A percentile compares a stretch with the other conserved stretches of the same genome.
These are phyloP conservation scores for Crocuta crocuta DNA, from an alignment of 2,113 vertebrate species.

Conservation along the genomic window DNA sequence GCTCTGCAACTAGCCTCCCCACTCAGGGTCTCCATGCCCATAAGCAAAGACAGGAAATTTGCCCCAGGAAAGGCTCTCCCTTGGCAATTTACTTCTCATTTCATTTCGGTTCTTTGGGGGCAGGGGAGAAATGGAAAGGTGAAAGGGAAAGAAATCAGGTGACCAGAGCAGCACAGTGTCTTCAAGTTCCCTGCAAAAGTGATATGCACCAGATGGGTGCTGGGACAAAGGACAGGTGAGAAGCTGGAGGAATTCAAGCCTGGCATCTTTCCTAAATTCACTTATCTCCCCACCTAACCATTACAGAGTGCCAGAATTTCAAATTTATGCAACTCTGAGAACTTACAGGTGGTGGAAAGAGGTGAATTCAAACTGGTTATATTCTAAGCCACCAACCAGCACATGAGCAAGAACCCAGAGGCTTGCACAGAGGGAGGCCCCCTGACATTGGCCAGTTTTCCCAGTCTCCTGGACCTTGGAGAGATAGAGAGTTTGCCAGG, in stretches of 20 bases:
- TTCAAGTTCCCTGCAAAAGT: background rate
- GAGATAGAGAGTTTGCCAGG: background rate
- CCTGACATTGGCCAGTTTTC: background rate
- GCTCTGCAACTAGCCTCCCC: slow-evolving; percentile 44
- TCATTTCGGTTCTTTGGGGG: slow-evolving; percentile 43
- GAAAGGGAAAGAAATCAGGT: background rate
- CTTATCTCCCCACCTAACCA: background rate
- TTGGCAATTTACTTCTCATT: slow-evolving; percentile 68
- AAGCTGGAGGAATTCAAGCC: background rate
- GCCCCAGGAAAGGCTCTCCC: slow-evolving; percentile 59
- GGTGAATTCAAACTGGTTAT: background rate
- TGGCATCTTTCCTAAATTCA: background rate
- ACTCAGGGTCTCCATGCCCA: slow-evolving; percentile 48
- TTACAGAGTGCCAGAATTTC: background rate
- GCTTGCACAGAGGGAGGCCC: background rate
- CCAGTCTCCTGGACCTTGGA: background rate
- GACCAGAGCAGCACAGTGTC: background rate
- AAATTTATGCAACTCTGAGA: background rate
- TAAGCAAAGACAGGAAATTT: slow-evolving; percentile 77
- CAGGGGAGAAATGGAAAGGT: background rate
- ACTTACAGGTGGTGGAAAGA: background rate
- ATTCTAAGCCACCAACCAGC: background rate
- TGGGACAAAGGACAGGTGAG: background rate
- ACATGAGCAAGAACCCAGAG: background rate
- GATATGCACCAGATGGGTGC: background rate